phyloP scores from a whole-genome alignment of 2,888 invertebrate genomes.

The Heliconius hortense region DNA sequence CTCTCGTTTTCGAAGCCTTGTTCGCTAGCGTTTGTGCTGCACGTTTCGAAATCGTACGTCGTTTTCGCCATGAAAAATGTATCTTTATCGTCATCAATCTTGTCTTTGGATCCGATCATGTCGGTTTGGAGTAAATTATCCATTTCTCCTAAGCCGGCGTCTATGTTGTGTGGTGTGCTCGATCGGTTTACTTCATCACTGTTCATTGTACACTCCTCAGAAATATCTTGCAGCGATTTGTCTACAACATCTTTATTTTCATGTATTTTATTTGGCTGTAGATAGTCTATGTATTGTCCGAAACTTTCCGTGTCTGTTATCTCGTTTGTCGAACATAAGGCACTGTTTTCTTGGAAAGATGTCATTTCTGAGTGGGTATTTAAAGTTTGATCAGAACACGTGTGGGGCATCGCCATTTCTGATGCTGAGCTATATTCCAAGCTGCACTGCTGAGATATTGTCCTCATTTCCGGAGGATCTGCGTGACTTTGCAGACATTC shows the following conservation, averaged over 20 bases:
- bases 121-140: constrained; percentile 63
- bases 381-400: constrained; percentile 77
- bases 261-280: constrained; percentile 65
- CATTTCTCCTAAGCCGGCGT: constrained; percentile 55
- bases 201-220: constrained; percentile 75
- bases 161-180: constrained; percentile 61
- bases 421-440: constrained; percentile 86
- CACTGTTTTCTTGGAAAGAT: constrained; percentile 76
- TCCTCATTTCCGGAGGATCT: constrained; percentile 80
- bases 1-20: constrained; percentile 82
- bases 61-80: constrained; percentile 72
- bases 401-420: constrained; percentile 77
- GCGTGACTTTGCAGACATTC: constrained; percentile 74
- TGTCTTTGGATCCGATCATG: constrained; percentile 60
- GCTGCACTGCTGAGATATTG: constrained; percentile 87
- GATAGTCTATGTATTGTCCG: constrained; percentile 75
- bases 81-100: constrained; percentile 67
- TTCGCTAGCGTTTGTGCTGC: constrained; percentile 74
- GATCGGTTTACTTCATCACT: constrained; percentile 69
- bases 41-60: constrained; percentile 73
- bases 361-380: constrained; percentile 78
- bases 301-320: constrained; percentile 79
- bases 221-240: constrained; percentile 74
- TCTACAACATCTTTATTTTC: constrained; percentile 66
- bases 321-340: constrained; percentile 76